Percentiles rank a stretch among this genome's conserved stretches.
phyloP scores from a whole-genome alignment of 2,113 vertebrate genomes.

The Callipepla squamata region DNA sequence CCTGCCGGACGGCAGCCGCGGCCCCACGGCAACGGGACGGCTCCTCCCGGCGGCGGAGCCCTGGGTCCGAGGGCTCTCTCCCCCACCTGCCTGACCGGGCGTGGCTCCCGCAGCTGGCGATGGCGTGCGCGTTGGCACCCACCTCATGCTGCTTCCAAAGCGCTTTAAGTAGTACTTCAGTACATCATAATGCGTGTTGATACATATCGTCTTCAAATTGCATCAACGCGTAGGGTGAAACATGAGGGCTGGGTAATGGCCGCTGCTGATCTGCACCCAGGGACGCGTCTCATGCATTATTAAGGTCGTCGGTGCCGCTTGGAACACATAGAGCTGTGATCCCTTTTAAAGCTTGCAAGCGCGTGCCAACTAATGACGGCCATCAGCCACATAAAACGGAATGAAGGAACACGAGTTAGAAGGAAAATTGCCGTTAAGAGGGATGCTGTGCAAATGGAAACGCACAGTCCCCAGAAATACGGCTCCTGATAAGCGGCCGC shows the following conservation, averaged over 20 bases:
- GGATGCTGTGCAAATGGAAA: background rate
- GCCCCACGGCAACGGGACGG: no score
- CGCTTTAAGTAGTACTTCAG: accelerated
- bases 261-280: accelerated
- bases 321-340: accelerated
- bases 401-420: background rate
- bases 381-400: background rate
- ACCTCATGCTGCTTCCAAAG: accelerated
- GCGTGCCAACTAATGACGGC: background rate
- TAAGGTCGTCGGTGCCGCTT: accelerated
- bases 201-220: accelerated
- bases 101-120: accelerated
- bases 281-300: accelerated
- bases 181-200: accelerated
- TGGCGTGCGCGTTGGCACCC: accelerated
- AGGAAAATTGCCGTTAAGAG: background rate
- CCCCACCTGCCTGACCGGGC: background rate
- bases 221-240: accelerated
- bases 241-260: accelerated
- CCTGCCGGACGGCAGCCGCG: no score
- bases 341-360: background rate
- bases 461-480: background rate
- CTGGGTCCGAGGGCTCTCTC: no score
- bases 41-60: no score
- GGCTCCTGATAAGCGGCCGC: background rate